A percentile compares a stretch with the other conserved stretches of the same genome.
These are phyloP conservation scores for Micromesistius poutassou DNA, from an alignment of 2,797 vertebrate genomes.

Conservation along the genomic window DNA sequence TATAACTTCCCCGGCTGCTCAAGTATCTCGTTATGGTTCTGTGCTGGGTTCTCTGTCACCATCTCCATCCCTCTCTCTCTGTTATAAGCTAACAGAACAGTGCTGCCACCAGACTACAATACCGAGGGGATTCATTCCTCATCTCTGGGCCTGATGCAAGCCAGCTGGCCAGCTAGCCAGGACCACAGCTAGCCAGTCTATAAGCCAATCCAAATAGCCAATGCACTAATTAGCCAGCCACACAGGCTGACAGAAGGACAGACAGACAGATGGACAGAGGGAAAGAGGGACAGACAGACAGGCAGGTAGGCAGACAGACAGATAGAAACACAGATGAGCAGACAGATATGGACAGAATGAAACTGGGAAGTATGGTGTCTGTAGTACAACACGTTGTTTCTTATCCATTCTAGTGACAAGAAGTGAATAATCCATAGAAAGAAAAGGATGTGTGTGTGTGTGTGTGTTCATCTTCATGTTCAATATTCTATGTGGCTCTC, in stretches of 20 bases:
- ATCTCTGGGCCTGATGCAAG: conserved; percentile 50
- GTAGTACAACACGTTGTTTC: too few relatives aligned
- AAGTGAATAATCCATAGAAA: neutral
- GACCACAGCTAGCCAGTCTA: neutral
- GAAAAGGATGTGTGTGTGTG: neutral
- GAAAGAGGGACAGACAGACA: too few relatives aligned
- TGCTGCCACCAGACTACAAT: conserved; percentile 53
- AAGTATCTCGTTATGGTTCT: neutral
- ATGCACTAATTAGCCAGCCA: conserved; percentile 20
- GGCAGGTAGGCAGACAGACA: too few relatives aligned
- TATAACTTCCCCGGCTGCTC: neutral
- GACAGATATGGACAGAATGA: too few relatives aligned
- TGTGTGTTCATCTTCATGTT: neutral
- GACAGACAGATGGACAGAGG: neutral
- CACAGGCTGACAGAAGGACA: conserved; percentile 3
- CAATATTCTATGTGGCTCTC: neutral
- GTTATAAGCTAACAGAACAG: conserved; percentile 47
- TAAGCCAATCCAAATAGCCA: conserved; percentile 22
- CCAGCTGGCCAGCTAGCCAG: conserved; percentile 28
- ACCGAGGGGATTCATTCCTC: conserved; percentile 59
- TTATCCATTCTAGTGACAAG: neutral
- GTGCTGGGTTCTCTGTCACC: neutral
- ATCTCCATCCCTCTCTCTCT: conserved; percentile 9
- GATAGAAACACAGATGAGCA: too few relatives aligned
- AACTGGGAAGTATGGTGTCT: too few relatives aligned